phyloP scores from a whole-genome alignment of 2,888 invertebrate genomes.

The Drosophila longiperda region DNA sequence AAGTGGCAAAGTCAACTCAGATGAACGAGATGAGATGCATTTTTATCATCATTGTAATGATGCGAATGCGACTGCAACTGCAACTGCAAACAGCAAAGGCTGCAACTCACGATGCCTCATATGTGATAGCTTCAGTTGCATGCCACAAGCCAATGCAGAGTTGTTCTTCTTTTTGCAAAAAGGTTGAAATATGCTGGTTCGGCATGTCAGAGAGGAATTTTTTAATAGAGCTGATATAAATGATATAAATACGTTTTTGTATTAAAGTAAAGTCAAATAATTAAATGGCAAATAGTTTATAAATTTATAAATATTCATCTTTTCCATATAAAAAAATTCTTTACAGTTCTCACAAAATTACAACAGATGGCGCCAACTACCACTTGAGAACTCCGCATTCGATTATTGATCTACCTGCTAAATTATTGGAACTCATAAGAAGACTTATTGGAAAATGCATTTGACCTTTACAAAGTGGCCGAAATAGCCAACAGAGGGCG shows the following conservation, averaged over 20 bases:
- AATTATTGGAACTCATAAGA: neutral
- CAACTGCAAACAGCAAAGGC: slow-evolving; percentile 11
- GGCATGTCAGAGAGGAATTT: neutral
- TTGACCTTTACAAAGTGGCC: neutral
- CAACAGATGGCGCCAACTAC: slow-evolving; percentile 26
- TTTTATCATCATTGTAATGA: slow-evolving; percentile 42
- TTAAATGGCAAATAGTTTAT: neutral
- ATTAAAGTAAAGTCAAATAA: neutral
- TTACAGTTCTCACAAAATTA: neutral
- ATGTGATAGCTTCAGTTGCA: slow-evolving; percentile 26
- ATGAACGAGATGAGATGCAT: slow-evolving; percentile 39
- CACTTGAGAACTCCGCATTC: neutral
- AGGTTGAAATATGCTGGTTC: neutral
- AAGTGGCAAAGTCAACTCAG: slow-evolving; percentile 12
- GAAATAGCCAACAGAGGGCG: neutral
- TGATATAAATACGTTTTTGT: neutral
- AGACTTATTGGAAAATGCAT: slow-evolving; percentile 2
- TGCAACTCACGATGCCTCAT: slow-evolving; percentile 29
- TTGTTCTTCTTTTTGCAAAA: neutral
- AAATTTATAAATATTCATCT: neutral
- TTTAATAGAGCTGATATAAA: neutral
- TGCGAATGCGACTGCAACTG: slow-evolving; percentile 10
- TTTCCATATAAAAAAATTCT: neutral
- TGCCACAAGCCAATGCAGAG: slow-evolving; percentile 6
- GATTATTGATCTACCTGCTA: neutral